Percentiles rank a stretch among this genome's conserved stretches.
These are phyloP conservation scores for Sturmia bella DNA, from an alignment of 2,888 invertebrate species.

Conservation along the genomic window DNA sequence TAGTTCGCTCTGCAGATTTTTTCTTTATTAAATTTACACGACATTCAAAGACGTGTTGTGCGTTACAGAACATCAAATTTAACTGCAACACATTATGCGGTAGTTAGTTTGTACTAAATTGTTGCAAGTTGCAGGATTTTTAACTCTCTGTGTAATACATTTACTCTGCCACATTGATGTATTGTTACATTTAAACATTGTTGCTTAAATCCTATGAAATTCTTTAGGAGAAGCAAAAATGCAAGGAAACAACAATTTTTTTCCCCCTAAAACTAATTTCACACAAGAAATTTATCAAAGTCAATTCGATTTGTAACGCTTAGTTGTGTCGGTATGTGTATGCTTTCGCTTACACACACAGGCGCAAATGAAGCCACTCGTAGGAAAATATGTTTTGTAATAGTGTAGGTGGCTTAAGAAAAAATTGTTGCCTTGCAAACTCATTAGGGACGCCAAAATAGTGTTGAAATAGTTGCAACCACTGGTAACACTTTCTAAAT, in stretches of 20 bases:
- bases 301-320: slow-evolving; percentile 71
- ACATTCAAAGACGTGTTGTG: slow-evolving; percentile 4
- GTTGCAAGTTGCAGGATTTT: slow-evolving; percentile 28
- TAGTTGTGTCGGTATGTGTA: no score
- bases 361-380: no score
- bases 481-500: no score
- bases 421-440: background rate
- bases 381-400: background rate
- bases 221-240: background rate
- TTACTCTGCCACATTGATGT: slow-evolving; percentile 32
- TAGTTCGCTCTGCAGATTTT: background rate
- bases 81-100: slow-evolving; percentile 51
- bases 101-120: slow-evolving; percentile 44
- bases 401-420: background rate
- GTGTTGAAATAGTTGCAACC: no score
- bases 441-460: slow-evolving; percentile 3
- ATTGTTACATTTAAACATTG: slow-evolving; percentile 25
- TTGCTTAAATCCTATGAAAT: slow-evolving; percentile 3
- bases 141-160: background rate
- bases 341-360: background rate
- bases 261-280: slow-evolving; percentile 71
- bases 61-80: slow-evolving; percentile 22
- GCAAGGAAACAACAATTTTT: background rate
- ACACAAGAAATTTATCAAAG: slow-evolving; percentile 70
- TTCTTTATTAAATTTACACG: slow-evolving; percentile 36